These are phyloP conservation scores for Agrochola macilenta DNA, from an alignment of 2,888 invertebrate genomes.

Conservation along the genomic window DNA sequence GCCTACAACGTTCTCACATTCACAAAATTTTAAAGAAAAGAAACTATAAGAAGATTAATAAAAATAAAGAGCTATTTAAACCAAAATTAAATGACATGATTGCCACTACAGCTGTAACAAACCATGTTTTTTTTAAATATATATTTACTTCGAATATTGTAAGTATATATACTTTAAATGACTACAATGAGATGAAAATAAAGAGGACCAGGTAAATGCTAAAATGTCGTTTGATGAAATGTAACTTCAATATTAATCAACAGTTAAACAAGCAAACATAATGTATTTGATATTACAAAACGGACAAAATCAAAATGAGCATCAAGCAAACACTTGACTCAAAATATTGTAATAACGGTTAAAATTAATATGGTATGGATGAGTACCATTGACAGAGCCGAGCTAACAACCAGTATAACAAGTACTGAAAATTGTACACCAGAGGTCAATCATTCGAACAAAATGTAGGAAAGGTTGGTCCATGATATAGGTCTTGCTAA, in stretches of 20 bases:
- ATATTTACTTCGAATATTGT: too few species aligned
- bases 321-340: conserved; percentile 49
- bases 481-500: conserved; percentile 3
- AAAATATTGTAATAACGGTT: conserved; percentile 45
- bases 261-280: conserved; percentile 4
- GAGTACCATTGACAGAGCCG: conserved; percentile 48
- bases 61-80: too few species aligned
- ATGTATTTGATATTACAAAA: conserved; percentile 10
- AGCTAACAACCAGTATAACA: conserved; percentile 26
- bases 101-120: too few species aligned
- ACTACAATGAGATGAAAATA: not conserved
- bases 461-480: not conserved
- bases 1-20: too few species aligned
- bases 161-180: too few species aligned
- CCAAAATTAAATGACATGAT: too few species aligned
- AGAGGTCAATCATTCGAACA: conserved; percentile 13
- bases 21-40: too few species aligned
- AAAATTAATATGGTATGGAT: conserved; percentile 44
- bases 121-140: too few species aligned
- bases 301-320: conserved; percentile 18
- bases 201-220: not conserved
- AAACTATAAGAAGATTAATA: too few species aligned
- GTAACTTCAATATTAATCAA: not conserved
- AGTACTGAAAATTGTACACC: not conserved
- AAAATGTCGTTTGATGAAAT: not conserved